Conservation (phyloP, 2,888 invertebrate genomes). For the Spialia ferax region DNA sequence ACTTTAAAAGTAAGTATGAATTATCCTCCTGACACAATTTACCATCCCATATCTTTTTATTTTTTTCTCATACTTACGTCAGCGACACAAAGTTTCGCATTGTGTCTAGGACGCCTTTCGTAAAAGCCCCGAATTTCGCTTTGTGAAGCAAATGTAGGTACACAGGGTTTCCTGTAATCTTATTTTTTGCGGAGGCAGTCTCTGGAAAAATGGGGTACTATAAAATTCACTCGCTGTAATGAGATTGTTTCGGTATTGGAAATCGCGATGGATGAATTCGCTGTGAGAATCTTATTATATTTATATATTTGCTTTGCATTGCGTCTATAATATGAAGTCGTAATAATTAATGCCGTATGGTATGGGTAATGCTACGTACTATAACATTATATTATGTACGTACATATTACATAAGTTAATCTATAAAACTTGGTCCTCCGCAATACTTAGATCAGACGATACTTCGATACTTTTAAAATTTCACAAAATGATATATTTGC, state of each 20-base stretch:
- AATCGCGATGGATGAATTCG: conserved; percentile 34
- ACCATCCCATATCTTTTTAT: conserved; percentile 26
- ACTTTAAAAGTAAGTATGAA: not conserved
- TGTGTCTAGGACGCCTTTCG: conserved; percentile 29
- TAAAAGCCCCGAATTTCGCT: conserved; percentile 24
- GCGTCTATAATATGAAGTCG: not conserved
- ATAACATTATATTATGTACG: no score
- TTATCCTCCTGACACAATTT: conserved; percentile 23
- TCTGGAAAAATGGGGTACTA: conserved; percentile 37
- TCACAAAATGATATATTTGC: no score
- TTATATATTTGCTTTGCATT: not conserved
- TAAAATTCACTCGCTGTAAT: conserved; percentile 37
- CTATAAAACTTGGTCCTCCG: no score
- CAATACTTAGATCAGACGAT: no score
- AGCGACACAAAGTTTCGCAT: conserved; percentile 25
- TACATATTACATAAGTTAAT: not conserved
- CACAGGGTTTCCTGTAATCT: conserved; percentile 36
- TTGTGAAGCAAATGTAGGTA: conserved; percentile 28
- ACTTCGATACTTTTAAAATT: no score
- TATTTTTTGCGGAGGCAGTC: conserved; percentile 36
- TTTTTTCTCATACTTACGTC: conserved; percentile 28
- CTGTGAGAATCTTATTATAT: conserved; percentile 13
- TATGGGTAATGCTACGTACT: no score
- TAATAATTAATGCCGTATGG: not conserved
- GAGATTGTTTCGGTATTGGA: conserved; percentile 35